Percentiles rank a stretch among this genome's conserved stretches.
Evolutionary conservation across 2,888 invertebrate species (phyloP).

Genomic region (Leuctra nigra): DNA sequence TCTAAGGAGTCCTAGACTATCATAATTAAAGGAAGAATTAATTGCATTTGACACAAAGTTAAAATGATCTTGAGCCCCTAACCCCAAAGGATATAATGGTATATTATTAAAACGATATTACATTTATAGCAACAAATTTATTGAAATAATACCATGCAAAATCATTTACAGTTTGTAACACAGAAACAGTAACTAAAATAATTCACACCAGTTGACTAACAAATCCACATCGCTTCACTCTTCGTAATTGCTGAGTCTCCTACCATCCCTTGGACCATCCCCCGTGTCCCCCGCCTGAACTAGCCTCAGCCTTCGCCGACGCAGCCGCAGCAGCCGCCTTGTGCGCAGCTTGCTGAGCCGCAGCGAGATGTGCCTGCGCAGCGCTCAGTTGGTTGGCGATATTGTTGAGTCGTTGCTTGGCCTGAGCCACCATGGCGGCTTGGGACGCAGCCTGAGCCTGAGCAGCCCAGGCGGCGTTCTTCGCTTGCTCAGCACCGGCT

Average conservation of each 20-base stretch:
- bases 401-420: not conserved
- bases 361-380: conserved; percentile 2
- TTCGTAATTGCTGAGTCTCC: not conserved
- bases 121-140: no score
- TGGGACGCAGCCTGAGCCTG: not conserved
- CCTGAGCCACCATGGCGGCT: not conserved
- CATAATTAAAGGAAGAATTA: not conserved
- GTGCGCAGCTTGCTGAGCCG: conserved; percentile 2
- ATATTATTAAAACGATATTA: no score
- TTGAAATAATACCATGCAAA: no score
- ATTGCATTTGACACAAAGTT: not conserved
- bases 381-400: conserved; percentile 3
- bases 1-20: no score
- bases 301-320: not conserved
- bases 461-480: not conserved
- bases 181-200: no score
- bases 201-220: no score
- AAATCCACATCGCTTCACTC: no score
- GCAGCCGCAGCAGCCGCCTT: not conserved
- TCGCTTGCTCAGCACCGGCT: not conserved
- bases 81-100: no score
- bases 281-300: not conserved
- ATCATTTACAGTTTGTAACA: no score
- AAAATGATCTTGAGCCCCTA: not conserved
- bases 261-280: not conserved